Percentiles rank a stretch among this genome's conserved stretches.
Evolutionary conservation across 1,140 invertebrate species (phyloP).

Genomic region (Caerostris darwini): DNA sequence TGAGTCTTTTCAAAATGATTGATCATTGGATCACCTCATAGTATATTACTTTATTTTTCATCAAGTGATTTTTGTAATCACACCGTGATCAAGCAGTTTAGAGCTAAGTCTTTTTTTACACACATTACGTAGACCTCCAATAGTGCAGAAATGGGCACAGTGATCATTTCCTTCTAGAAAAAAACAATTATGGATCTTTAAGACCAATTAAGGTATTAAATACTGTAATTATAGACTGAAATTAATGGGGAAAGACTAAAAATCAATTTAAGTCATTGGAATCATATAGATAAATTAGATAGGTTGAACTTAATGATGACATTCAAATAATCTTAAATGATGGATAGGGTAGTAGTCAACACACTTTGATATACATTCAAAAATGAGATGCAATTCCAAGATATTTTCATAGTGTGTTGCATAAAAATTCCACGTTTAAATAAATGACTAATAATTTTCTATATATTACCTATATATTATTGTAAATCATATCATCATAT

Average conservation of each 20-base stretch:
- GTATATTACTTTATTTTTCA: slow-evolving; percentile 24
- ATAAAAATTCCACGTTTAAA: no score
- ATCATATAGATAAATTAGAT: not conserved
- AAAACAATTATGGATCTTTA: slow-evolving; percentile 34
- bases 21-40: not conserved
- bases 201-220: slow-evolving; percentile 34
- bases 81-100: not conserved
- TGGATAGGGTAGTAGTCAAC: not conserved
- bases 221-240: not conserved
- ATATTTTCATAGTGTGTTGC: no score
- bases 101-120: not conserved
- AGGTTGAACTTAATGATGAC: not conserved
- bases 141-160: not conserved
- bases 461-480: no score
- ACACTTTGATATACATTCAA: not conserved
- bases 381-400: not conserved
- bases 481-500: no score
- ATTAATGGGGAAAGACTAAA: not conserved
- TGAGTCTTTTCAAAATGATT: not conserved
- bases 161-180: not conserved
- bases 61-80: not conserved
- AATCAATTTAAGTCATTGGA: slow-evolving; percentile 49
- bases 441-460: no score
- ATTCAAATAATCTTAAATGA: not conserved
- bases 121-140: slow-evolving; percentile 20